Evolutionary conservation across 2,888 invertebrate genomes (phyloP).

Genomic region (Hemistola chrysoprasaria): DNA sequence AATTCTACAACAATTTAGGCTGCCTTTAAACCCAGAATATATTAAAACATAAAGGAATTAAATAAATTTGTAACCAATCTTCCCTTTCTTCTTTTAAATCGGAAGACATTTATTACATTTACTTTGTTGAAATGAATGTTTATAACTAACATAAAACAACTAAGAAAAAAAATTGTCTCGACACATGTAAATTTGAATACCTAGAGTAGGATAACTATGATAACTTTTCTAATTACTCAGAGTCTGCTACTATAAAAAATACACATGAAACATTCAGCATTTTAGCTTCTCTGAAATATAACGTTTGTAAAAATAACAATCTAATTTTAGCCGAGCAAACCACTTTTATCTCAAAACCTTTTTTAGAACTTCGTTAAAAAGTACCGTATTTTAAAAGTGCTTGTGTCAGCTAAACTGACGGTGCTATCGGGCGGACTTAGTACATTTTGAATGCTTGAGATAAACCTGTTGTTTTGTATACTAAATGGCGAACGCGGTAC

Average conservation of each 20-base stretch:
- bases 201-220: too few relatives aligned
- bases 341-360: constrained; percentile 23
- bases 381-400: constrained; percentile 20
- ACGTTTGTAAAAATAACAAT: constrained; percentile 24
- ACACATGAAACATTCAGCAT: not conserved
- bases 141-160: too few relatives aligned
- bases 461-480: constrained; percentile 14
- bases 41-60: too few relatives aligned
- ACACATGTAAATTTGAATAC: too few relatives aligned
- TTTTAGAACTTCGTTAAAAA: constrained; percentile 20
- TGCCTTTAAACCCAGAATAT: too few relatives aligned
- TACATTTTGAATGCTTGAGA: constrained; percentile 12
- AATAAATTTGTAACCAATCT: too few relatives aligned
- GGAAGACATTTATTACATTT: too few relatives aligned
- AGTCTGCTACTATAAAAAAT: not conserved
- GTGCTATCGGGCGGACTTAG: constrained; percentile 6
- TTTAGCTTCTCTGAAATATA: constrained; percentile 5
- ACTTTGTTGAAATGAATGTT: too few relatives aligned
- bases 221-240: too few relatives aligned
- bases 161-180: too few relatives aligned
- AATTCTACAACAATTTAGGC: too few relatives aligned
- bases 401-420: constrained; percentile 19
- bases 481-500: constrained; percentile 5
- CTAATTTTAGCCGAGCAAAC: constrained; percentile 20
- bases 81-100: too few relatives aligned